Conservation (phyloP, 2,797 vertebrate genomes). For the Ambastaia sidthimunki region DNA sequence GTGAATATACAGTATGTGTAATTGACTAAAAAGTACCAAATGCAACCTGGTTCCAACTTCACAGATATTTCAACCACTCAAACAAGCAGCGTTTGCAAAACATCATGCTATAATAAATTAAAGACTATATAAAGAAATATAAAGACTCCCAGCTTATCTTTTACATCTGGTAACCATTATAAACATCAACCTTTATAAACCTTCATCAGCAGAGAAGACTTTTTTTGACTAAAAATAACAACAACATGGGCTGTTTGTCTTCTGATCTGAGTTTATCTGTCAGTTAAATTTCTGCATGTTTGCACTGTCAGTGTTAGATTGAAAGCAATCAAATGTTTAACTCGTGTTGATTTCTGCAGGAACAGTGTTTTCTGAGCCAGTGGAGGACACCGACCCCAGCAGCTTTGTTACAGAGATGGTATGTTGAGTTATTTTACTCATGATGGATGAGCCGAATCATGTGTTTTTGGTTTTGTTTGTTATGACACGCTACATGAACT, state of each 20-base stretch:
- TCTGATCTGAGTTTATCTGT: neutral
- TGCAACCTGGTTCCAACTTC: no score
- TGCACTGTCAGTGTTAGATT: no score
- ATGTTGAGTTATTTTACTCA: conserved; percentile 49
- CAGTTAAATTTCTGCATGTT: no score
- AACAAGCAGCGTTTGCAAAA: neutral
- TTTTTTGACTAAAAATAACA: neutral
- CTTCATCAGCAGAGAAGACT: neutral
- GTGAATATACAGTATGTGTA: no score
- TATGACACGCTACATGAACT: conserved; percentile 25
- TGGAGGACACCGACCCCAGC: conserved; percentile 95
- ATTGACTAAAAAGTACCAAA: no score
- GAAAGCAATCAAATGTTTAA: no score
- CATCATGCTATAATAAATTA: neutral
- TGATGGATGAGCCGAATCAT: neutral
- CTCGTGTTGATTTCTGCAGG: conserved; percentile 66
- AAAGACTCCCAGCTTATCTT: neutral
- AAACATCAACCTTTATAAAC: neutral
- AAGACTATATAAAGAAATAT: no score
- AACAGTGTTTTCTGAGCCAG: conserved; percentile 83
- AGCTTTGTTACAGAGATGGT: conserved; percentile 86
- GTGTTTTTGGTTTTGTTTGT: conserved; percentile 18
- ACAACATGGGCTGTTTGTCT: neutral
- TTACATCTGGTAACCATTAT: neutral
- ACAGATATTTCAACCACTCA: neutral